These are phyloP conservation scores for Platichthys flesus DNA, from an alignment of 2,113 vertebrate species.

Conservation along the genomic window DNA sequence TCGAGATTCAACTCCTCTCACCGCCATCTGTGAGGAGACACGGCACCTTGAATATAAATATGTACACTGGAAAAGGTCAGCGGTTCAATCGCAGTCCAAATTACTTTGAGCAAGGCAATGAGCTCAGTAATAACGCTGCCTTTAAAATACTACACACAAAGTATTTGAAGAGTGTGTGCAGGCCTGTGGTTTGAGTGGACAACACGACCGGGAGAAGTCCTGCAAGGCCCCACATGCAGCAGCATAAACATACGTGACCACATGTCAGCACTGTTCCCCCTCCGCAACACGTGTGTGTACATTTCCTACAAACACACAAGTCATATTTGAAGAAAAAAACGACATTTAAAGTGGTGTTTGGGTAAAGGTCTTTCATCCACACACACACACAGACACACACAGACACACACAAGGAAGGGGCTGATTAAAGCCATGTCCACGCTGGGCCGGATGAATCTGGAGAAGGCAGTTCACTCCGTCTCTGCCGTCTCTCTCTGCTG, in stretches of 20 bases:
- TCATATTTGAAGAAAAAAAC: constrained; percentile 2
- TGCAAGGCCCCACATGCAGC: constrained; percentile 40
- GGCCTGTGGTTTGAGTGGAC: constrained; percentile 27
- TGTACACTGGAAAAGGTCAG: background rate
- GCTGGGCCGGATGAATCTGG: background rate
- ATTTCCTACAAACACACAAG: constrained; percentile 24
- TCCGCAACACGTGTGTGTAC: constrained; percentile 9
- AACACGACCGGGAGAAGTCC: background rate
- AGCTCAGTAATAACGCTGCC: background rate
- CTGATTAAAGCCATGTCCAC: constrained; percentile 27
- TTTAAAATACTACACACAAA: background rate
- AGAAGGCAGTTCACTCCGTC: background rate
- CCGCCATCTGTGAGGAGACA: constrained; percentile 84
- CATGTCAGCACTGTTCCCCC: background rate
- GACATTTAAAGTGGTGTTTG: background rate
- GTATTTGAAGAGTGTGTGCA: background rate
- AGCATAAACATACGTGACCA: constrained; percentile 35
- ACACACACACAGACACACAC: constrained; percentile 1
- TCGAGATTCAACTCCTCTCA: constrained; percentile 85
- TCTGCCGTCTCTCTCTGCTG: background rate
- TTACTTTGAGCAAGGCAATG: no score
- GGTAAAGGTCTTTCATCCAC: background rate
- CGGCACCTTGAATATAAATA: background rate
- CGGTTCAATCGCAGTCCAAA: background rate
- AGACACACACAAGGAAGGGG: constrained; percentile 6